Base-by-base conservation (phyloP, 1,140 invertebrate genomes). In the Papilio xuthus region DNA sequence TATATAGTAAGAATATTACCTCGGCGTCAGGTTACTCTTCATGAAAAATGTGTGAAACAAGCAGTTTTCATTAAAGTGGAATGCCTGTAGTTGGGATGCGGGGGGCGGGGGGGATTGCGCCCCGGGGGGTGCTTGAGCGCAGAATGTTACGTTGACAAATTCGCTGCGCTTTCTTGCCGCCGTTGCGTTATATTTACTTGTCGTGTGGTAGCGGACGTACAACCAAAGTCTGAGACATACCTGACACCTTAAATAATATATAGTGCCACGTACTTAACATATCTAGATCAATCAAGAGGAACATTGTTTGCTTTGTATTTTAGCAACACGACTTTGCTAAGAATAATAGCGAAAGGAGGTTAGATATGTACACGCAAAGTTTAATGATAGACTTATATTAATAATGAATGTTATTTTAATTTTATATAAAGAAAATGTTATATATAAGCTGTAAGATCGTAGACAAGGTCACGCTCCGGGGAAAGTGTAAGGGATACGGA, bases 101-200 rank as follows among this genome's bases (percentile, higher is more conserved):
- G 41, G 42, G 42, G 42, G 42, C 3, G 53, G 23, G 12, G 60
- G 60, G 60, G 26, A 67, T 67, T 13, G 60, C 26, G 12, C 60
- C 60, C 60, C 26, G 26, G 60, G 60, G 60, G 60, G 60, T 67
- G 60, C 60, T 67, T 15, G 60, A 67, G 60, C 60, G 60, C 26
- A 28, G 26, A 67, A 67, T 67, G 60, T 67, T 67, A 67, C 60
- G 26, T 67, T 67, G 60, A 67, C 60, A 67, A 67, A 67, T 67
- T 67, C 60, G 60, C 26, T 67, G 60, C 60, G 60, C 60, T 67
- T 67, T 67, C 23, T 28, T 67, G 26, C 60, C 26, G 23, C 2
- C 26, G 13, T 28, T 28, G 23, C 60, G 23, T 67, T 67, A 67
- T 67, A 67, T 67, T 28, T 67, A 67, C 60, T 67, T 28, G 60